A percentile compares a stretch with the other conserved stretches of the same genome.
phyloP scores from a whole-genome alignment of 2,888 invertebrate species.

The Lepetodrilus schrolli region DNA sequence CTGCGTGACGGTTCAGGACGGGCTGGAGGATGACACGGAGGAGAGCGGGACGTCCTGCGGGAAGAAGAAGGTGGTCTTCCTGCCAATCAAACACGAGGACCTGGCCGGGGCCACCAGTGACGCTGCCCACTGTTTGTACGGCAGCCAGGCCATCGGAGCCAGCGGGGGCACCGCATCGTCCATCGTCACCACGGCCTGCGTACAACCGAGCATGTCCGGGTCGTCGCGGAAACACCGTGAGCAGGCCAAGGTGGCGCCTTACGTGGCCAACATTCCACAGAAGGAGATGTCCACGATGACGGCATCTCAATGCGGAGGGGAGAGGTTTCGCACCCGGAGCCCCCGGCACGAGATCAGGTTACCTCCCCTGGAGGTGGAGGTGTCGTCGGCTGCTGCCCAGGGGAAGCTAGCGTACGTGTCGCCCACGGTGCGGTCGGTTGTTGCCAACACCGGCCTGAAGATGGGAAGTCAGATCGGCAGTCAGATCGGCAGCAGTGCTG shows the following conservation, averaged over 20 bases:
- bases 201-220: conserved; percentile 45
- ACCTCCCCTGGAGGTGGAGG: conserved; percentile 60
- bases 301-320: conserved; percentile 18
- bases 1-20: conserved; percentile 85
- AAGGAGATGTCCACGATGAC: conserved; percentile 45
- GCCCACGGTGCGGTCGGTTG: conserved; percentile 62
- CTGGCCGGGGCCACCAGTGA: conserved; percentile 32
- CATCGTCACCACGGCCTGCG: conserved; percentile 42
- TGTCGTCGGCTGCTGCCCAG: conserved; percentile 62
- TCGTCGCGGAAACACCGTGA: conserved; percentile 49
- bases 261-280: conserved; percentile 50
- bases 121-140: conserved; percentile 30
- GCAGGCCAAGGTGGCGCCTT: conserved; percentile 57
- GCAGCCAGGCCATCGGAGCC: conserved; percentile 28
- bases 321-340: conserved; percentile 41
- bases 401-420: conserved; percentile 70
- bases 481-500: conserved; percentile 48
- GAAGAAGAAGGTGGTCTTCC: conserved; percentile 58
- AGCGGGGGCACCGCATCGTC: neutral
- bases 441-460: conserved; percentile 47
- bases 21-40: conserved; percentile 65
- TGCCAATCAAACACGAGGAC: conserved; percentile 71
- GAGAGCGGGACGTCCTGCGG: conserved; percentile 35
- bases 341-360: conserved; percentile 57
- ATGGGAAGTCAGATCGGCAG: conserved; percentile 39